Base-by-base conservation (phyloP, 2,888 invertebrate genomes). In the Balanococcus diminutus region DNA sequence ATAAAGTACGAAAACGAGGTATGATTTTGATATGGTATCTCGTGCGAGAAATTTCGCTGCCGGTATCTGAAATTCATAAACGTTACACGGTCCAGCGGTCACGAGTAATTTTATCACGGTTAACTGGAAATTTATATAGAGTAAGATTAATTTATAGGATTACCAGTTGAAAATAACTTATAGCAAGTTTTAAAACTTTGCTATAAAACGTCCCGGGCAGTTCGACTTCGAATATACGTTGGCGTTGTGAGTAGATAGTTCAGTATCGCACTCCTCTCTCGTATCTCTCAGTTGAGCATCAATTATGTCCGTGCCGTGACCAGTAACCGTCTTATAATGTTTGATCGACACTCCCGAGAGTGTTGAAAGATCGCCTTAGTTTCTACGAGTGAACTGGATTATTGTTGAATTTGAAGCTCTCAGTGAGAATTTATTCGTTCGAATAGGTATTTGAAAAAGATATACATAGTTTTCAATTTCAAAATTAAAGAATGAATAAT, bases 1-100 rank as follows among this genome's bases (percentile, higher is more conserved):
- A 67, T 67, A 67, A 67, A 67, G 61, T 25, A 67, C 61, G 61
- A 67, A 67, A 67, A 67, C 61, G 61, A 67, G 61, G 61, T 67
- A 67, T 67, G 61, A 75, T 36, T 75, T 75, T 75, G 75, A 75
- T 36, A 32, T 75, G 75, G 75, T 32, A 31, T 31, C 32, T 75
- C 75, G 75, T 75, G 75, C 75, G 75, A 75, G 75, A 75, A 75
- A 75, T 75, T 75, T 75, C 75, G 75, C 75, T 75, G 32, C 75
- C 75, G 75, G 75, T 75, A 75, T 75, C 75, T 32, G 75, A 75
- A 75, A 75, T 75, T 75, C 75, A 75, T 75, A 75, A 75, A 75
- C 75, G 75, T 75, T 75, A 75, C 32, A 75, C 75, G 75, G 75
- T 75, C 75, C 75, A 75, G 75, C 75, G 75, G 32, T 75, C 75